Evolutionary conservation across 2,888 invertebrate species (phyloP).

Genomic region (Molorchus minor): DNA sequence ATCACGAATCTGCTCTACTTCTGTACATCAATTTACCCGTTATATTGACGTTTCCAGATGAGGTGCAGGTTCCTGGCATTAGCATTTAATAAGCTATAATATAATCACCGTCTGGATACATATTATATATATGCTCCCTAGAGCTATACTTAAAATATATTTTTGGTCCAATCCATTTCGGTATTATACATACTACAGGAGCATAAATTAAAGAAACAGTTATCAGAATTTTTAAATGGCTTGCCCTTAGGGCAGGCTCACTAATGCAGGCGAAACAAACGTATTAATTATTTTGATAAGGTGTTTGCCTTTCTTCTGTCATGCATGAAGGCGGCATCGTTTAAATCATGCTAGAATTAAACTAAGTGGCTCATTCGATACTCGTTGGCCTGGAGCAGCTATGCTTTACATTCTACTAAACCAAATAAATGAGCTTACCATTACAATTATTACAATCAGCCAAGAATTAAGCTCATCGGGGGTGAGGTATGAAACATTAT

Average conservation of each 20-base stretch:
- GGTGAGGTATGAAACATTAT: no score
- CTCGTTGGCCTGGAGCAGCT: neutral
- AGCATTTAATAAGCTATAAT: neutral
- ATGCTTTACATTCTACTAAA: neutral
- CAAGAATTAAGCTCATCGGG: no score
- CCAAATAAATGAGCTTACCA: no score
- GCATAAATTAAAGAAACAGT: neutral
- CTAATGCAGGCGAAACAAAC: neutral
- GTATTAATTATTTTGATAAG: constrained; percentile 3
- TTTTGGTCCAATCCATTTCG: neutral
- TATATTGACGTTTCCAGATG: neutral
- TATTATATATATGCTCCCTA: neutral
- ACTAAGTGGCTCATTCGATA: neutral
- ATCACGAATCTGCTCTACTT: no score
- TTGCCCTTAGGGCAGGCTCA: neutral
- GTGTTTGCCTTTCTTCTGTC: constrained; percentile 3
- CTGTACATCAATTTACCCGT: neutral
- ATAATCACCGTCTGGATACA: neutral
- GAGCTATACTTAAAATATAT: neutral
- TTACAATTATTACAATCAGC: no score
- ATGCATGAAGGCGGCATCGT: neutral
- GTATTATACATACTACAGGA: neutral
- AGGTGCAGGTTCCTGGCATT: neutral
- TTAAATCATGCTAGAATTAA: neutral
- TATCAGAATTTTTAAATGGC: neutral